A percentile compares a stretch with the other conserved stretches of the same genome.
These are phyloP conservation scores for Calcarius lapponicus DNA, from an alignment of 2,797 vertebrate genomes.

Conservation along the genomic window DNA sequence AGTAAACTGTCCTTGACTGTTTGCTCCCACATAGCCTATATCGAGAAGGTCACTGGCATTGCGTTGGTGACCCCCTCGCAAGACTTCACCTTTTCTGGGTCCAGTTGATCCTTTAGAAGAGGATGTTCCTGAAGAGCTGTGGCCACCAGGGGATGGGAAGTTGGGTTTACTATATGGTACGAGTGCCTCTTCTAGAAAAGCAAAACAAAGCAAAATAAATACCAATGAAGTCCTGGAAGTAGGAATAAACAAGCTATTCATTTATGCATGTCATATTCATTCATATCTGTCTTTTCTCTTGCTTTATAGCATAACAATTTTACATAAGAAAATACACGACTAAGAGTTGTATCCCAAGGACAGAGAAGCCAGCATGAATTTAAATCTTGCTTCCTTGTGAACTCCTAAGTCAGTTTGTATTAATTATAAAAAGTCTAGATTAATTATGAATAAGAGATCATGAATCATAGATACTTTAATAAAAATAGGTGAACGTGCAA, in stretches of 20 bases:
- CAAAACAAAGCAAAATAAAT: slow-evolving; percentile 17
- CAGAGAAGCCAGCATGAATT: neutral
- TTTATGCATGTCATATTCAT: neutral
- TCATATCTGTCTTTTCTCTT: neutral
- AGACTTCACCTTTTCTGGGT: slow-evolving; percentile 90
- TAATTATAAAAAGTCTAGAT: slow-evolving; percentile 56
- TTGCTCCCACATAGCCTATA: slow-evolving; percentile 89
- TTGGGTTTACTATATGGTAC: slow-evolving; percentile 96
- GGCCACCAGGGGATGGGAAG: slow-evolving; percentile 95
- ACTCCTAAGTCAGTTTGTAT: neutral
- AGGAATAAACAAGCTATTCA: neutral
- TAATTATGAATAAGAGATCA: slow-evolving; percentile 40
- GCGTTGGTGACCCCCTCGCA: slow-evolving; percentile 89
- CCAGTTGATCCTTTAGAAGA: slow-evolving; percentile 98
- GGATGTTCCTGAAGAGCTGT: slow-evolving; percentile 95
- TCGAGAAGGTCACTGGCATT: slow-evolving; percentile 90
- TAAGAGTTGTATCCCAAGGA: neutral
- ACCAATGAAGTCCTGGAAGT: neutral
- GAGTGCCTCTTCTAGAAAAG: slow-evolving; percentile 88
- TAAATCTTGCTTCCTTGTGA: slow-evolving; percentile 10
- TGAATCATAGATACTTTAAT: slow-evolving; percentile 51
- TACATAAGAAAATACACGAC: neutral
- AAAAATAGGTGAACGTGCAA: slow-evolving; percentile 45
- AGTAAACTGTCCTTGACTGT: slow-evolving; percentile 91
- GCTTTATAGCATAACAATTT: neutral